Conservation (phyloP, 2,888 invertebrate genomes). For the Hemithea aestivaria region DNA sequence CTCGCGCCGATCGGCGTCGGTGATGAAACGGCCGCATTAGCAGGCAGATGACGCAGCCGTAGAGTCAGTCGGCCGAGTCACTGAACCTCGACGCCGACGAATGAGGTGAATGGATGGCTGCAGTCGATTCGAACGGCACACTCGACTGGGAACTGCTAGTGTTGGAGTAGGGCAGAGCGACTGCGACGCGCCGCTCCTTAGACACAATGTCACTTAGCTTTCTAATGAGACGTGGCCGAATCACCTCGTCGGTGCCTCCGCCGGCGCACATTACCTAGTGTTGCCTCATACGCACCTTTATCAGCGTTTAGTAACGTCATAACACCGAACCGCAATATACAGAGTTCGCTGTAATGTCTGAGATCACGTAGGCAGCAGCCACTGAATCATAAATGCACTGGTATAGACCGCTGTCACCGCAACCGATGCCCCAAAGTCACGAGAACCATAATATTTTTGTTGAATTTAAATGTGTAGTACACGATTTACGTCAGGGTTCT, state of each 20-base stretch:
- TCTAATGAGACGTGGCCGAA: constrained; percentile 61
- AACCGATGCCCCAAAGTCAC: neutral
- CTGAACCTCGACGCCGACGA: constrained; percentile 69
- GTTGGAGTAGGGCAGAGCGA: constrained; percentile 42
- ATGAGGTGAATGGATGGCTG: constrained; percentile 77
- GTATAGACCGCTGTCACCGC: constrained; percentile 1
- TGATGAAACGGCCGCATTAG: constrained; percentile 68
- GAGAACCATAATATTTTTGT: neutral
- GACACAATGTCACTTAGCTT: constrained; percentile 57
- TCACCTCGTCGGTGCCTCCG: constrained; percentile 6
- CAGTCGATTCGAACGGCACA: constrained; percentile 61
- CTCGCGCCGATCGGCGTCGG: constrained; percentile 44
- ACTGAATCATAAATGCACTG: constrained; percentile 1
- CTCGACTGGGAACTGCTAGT: constrained; percentile 29
- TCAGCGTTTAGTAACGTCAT: constrained; percentile 8
- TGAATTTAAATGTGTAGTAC: constrained; percentile 23
- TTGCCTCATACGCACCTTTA: neutral
- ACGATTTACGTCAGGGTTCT: constrained; percentile 36
- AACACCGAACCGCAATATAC: constrained; percentile 1
- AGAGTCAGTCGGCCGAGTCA: constrained; percentile 71
- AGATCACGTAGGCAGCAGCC: neutral
- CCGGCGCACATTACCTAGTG: neutral
- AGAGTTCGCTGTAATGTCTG: constrained; percentile 3
- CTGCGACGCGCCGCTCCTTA: constrained; percentile 51
- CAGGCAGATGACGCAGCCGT: constrained; percentile 67